Evolutionary conservation across 2,113 vertebrate genomes (phyloP), one percentile per base, ranked within the genome.

Genomic region (Cervus canadensis): DNA sequence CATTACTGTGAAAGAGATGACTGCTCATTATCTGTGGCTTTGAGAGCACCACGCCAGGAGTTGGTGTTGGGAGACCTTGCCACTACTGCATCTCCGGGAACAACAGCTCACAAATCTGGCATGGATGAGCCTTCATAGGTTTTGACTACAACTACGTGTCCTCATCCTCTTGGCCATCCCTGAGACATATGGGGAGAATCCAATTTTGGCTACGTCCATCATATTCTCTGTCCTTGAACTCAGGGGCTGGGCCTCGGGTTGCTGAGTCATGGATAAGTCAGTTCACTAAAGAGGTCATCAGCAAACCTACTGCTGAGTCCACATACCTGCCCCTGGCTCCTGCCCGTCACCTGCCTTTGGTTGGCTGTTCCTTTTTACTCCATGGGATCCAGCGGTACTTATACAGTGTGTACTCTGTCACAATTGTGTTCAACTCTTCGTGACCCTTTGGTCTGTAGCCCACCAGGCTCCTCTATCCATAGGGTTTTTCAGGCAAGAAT

Each of bases 361-460:
- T 3, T 56, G 67, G 13, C 17, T 28, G 64, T 67, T 82, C 16
- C 11, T 48, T 60, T 62, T 43, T 2, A 52, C 52, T 36, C 28
- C 45, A 56, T 52, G 30, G 21, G 56, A 7, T n/a, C 50, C 23
- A 28, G 7, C 33, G 12, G 33, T 26, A 15, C 45, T 59, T 71
- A n/a, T 7, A 30, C 15, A 26, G 11, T 28, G 62, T 59, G 4
- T 15, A 5, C 40, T 19, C 71, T 0, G 0, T 76, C 23, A 76
- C 71, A 76, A 0, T 14, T 76, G 23, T 43, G 40, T 25, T 43
- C 23, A 43, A 76, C 36, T 76, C 71, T 43, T 76, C 3, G 0
- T 76, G 71, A 76, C 12, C 40, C 6, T 76, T 76, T 76, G 71
- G 40, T 26, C 36, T 40, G 23, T 43, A 43, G 23, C 40, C 40